These are phyloP conservation scores for Tethea ocularis DNA, from an alignment of 2,888 invertebrate genomes.

Conservation along the genomic window DNA sequence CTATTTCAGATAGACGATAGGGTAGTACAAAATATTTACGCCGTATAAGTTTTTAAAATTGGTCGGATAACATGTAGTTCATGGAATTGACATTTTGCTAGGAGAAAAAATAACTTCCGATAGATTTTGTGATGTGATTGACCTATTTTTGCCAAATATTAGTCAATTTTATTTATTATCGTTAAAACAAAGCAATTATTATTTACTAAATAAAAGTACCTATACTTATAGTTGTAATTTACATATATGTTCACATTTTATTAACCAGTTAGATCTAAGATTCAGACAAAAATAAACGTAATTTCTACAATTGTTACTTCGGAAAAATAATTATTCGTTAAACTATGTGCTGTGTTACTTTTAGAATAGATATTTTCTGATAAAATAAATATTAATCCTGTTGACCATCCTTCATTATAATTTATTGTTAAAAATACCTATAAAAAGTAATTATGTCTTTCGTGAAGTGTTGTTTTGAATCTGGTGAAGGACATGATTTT, in stretches of 20 bases:
- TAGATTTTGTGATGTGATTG: slow-evolving; percentile 57
- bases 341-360: slow-evolving; percentile 15
- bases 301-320: slow-evolving; percentile 15
- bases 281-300: background rate
- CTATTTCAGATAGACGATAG: slow-evolving; percentile 33
- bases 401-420: slow-evolving; percentile 16
- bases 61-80: slow-evolving; percentile 38
- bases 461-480: slow-evolving; percentile 92
- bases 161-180: slow-evolving; percentile 34
- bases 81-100: slow-evolving; percentile 57
- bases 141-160: slow-evolving; percentile 43
- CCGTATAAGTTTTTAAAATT: slow-evolving; percentile 25
- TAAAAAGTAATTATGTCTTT: slow-evolving; percentile 79
- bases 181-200: slow-evolving; percentile 18
- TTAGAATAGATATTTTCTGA: background rate
- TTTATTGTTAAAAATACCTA: slow-evolving; percentile 24
- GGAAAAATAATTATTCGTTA: slow-evolving; percentile 23
- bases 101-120: slow-evolving; percentile 44
- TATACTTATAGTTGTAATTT: slow-evolving; percentile 11
- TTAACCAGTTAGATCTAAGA: background rate
- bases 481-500: slow-evolving; percentile 88
- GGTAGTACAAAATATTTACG: slow-evolving; percentile 4
- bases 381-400: background rate
- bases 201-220: slow-evolving; percentile 1
- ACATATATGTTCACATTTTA: slow-evolving; percentile 15